These are phyloP conservation scores for Amniataba percoides DNA, from an alignment of 2,797 vertebrate species.

Conservation along the genomic window DNA sequence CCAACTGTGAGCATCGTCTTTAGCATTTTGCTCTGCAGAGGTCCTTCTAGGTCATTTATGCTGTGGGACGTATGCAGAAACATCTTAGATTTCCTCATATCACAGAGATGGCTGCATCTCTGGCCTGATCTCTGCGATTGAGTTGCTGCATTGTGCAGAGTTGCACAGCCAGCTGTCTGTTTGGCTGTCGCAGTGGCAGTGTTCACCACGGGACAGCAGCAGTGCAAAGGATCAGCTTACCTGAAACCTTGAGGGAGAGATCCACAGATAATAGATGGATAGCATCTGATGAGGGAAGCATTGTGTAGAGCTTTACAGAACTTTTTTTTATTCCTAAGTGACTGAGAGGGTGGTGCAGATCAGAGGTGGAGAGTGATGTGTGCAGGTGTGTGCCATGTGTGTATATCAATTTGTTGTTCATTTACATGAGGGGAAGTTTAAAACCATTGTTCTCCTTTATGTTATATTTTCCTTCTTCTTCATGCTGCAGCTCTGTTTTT, in stretches of 20 bases:
- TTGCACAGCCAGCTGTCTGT: conserved; percentile 31
- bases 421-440: not conserved
- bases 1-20: not conserved
- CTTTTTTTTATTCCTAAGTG: conserved; percentile 28
- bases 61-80: not conserved
- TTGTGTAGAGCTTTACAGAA: not conserved
- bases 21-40: conserved; percentile 7
- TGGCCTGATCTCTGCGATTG: conserved; percentile 19
- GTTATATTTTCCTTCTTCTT: not conserved
- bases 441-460: not conserved
- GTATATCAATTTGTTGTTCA: not conserved
- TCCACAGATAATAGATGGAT: not conserved
- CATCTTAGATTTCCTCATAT: conserved; percentile 38
- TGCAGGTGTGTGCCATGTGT: not conserved
- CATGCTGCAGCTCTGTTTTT: not conserved
- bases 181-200: conserved; percentile 4
- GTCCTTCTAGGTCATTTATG: conserved; percentile 11
- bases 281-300: conserved; percentile 24
- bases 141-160: conserved; percentile 28
- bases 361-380: conserved; percentile 11
- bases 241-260: conserved; percentile 33
- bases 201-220: conserved; percentile 16
- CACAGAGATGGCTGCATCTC: conserved; percentile 15
- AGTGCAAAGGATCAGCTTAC: conserved; percentile 49
- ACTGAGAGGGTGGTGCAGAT: not conserved